Base-by-base conservation (phyloP, 2,888 invertebrate species). In the Sarcophaga variegata region DNA sequence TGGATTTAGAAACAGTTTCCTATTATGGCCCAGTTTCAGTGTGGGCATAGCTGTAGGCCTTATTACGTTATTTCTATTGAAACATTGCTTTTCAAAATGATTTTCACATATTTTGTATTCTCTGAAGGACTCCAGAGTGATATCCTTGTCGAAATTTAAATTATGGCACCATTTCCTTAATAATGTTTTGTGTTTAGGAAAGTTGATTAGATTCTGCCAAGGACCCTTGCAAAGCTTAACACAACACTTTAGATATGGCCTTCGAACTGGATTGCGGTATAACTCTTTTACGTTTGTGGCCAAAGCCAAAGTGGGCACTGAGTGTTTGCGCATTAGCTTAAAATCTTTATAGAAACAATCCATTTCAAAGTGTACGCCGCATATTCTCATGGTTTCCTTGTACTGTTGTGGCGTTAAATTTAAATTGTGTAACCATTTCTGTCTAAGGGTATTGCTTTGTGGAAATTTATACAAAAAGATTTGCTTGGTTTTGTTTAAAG, bases 11-110 rank as follows among this genome's bases (percentile, higher is more conserved):
- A 90, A 89, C 6, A 91, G 76, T 20, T 89, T 77, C 0, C 88
- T 90, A 4, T 88, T 82, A 64, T 92, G 92, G 0, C 91, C 92
- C 20, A 92, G 86, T 49, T 89, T 88, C 1, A 91, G 25, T 0
- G 92, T 92, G 17, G 92, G 92, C 77, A 91, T 81, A 0, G 92
- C 92, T 90, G 91, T 90, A 64, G 86, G 88, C 11, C 88, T 88
- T 1, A 92, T 14, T 47, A 37, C 11, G 3, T 84, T 84, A 62
- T 67, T 59, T 37, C 54, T 66, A 78, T 87, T 88, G 17, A 88
- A 17, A 27, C 90, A 90, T 12, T 89, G 88, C 2, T 78, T 12
- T 59, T 90, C 91, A 70, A 91, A 91, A 77, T 91, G 91, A 3
- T 85, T 71, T 45, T 83, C 88, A 45, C 91, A 91, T n/a, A 91